These are phyloP conservation scores for Watersipora subatra DNA, from an alignment of 1,140 invertebrate species.

Conservation along the genomic window DNA sequence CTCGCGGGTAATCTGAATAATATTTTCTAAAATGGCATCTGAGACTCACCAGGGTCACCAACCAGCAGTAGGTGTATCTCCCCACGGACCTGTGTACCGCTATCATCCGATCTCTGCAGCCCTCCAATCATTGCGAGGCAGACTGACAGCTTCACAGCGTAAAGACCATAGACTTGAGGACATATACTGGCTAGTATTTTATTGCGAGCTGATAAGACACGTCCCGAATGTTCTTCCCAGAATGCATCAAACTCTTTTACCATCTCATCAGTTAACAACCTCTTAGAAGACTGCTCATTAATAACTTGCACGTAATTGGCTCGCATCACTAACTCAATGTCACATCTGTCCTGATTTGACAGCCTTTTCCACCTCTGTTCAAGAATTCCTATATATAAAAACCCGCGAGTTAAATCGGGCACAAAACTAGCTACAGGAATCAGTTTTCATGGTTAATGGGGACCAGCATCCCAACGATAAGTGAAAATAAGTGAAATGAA, in stretches of 20 bases:
- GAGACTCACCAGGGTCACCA: slow-evolving; percentile 62
- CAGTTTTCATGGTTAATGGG: too few relatives aligned
- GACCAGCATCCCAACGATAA: too few relatives aligned
- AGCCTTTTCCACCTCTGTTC: slow-evolving; percentile 57
- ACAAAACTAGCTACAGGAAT: too few relatives aligned
- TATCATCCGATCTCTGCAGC: slow-evolving; percentile 41
- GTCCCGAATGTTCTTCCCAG: slow-evolving; percentile 53
- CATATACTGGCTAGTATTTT: slow-evolving; percentile 67
- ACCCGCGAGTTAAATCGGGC: slow-evolving; percentile 4
- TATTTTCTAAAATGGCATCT: background rate
- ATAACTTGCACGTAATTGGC: slow-evolving; percentile 58
- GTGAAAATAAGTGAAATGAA: too few relatives aligned
- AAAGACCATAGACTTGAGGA: slow-evolving; percentile 74
- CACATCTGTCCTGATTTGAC: slow-evolving; percentile 46
- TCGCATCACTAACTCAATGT: slow-evolving; percentile 57
- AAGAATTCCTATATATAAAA: slow-evolving; percentile 56
- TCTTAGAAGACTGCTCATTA: slow-evolving; percentile 51
- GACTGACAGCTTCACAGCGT: slow-evolving; percentile 70
- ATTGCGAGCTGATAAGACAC: slow-evolving; percentile 58
- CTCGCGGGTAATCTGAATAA: background rate
- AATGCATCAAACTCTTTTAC: slow-evolving; percentile 56
- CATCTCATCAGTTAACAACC: slow-evolving; percentile 54
- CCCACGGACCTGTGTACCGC: slow-evolving; percentile 50
- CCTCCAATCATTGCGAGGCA: slow-evolving; percentile 59
- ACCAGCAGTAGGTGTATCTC: slow-evolving; percentile 74